Percentiles rank a stretch among this genome's conserved stretches.
phyloP scores from a whole-genome alignment of 2,797 vertebrate species.

The Rousettus madagascariensis region DNA sequence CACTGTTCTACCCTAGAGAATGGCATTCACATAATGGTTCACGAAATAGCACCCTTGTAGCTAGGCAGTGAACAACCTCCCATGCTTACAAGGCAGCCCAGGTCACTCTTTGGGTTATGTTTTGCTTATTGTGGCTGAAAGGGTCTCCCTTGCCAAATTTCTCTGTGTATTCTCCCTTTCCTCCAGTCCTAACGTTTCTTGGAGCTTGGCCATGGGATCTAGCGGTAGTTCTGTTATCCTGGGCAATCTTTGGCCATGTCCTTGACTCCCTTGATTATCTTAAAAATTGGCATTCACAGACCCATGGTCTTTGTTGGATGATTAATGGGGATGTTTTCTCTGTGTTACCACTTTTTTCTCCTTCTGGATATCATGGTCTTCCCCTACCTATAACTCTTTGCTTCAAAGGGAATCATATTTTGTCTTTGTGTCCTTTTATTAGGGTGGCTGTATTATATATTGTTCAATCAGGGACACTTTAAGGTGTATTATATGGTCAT shows the following conservation, averaged over 20 bases:
- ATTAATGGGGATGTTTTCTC: background rate
- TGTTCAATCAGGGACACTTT: background rate
- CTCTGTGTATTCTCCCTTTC: background rate
- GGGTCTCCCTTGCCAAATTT: background rate
- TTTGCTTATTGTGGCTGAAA: background rate
- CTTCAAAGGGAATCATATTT: conserved; percentile 25
- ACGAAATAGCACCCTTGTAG: background rate
- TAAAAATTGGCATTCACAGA: background rate
- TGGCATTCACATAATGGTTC: background rate
- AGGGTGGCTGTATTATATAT: background rate
- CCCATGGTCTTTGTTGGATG: background rate
- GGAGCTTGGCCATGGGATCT: background rate
- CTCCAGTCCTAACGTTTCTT: background rate
- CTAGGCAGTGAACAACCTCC: background rate
- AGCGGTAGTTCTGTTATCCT: background rate
- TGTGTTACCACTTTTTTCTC: background rate
- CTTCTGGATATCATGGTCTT: background rate
- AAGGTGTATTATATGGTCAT: background rate
- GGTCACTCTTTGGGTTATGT: background rate
- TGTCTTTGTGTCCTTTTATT: background rate
- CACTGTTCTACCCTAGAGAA: background rate
- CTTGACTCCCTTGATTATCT: background rate
- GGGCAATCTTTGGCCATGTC: background rate
- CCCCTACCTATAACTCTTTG: background rate
- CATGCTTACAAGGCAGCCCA: background rate